Percentiles rank a stretch among this genome's conserved stretches.
Conservation (phyloP, 92 coral and sea anemone genomes). For the Meandrina meandrites region DNA sequence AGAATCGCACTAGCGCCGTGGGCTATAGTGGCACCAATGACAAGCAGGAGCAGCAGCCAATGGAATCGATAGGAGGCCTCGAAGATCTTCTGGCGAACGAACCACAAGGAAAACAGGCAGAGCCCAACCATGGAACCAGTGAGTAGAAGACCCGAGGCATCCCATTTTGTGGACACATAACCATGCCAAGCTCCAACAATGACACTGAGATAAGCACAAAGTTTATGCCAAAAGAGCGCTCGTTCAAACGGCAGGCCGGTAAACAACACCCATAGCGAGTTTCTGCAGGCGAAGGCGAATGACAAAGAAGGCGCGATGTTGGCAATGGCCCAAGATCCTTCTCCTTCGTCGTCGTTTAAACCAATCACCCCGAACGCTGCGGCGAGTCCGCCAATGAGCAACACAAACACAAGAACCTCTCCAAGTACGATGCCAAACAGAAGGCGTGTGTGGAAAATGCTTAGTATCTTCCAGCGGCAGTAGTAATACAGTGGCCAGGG, state of each 20-base stretch:
- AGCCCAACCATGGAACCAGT: constrained; percentile 56
- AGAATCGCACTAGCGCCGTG: constrained; percentile 68
- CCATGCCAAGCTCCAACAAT: constrained; percentile 81
- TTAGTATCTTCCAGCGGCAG: constrained; percentile 65
- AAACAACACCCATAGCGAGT: constrained; percentile 72
- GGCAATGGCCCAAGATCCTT: constrained; percentile 59
- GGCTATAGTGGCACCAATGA: constrained; percentile 53
- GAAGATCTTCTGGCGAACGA: constrained; percentile 64
- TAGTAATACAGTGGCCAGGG: constrained; percentile 49
- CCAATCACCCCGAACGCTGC: constrained; percentile 56
- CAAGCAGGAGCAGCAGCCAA: constrained; percentile 66
- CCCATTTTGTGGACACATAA: constrained; percentile 55
- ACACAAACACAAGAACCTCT: constrained; percentile 59
- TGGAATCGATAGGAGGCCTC: constrained; percentile 69
- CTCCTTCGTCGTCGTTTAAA: constrained; percentile 10
- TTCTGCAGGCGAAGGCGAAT: constrained; percentile 76
- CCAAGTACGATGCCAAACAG: constrained; percentile 73
- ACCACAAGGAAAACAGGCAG: constrained; percentile 63
- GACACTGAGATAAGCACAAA: constrained; percentile 69
- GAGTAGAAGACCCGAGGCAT: constrained; percentile 56
- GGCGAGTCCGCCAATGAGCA: constrained; percentile 64
- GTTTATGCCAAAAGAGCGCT: constrained; percentile 76
- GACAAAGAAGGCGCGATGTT: constrained; percentile 63
- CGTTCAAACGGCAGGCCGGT: constrained; percentile 81
- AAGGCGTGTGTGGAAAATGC: constrained; percentile 66